phyloP scores from a whole-genome alignment of 2,888 invertebrate species.

The Norana najaformis region DNA sequence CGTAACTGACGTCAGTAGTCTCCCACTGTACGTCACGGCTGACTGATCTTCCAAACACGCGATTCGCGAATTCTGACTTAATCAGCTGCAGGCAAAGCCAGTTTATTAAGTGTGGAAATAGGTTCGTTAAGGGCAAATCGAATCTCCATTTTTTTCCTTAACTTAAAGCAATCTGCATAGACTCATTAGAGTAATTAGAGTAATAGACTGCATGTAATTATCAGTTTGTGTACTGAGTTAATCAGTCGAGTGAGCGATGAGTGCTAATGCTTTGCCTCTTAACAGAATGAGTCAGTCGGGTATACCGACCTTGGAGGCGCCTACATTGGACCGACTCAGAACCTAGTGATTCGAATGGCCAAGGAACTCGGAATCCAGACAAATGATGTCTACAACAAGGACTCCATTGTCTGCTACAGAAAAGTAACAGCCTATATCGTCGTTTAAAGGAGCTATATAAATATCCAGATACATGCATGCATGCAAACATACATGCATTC shows the following conservation, averaged over 20 bases:
- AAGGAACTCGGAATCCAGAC: constrained; percentile 47
- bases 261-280: not conserved
- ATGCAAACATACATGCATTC: not conserved
- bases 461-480: not conserved
- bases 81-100: not conserved
- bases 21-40: not conserved
- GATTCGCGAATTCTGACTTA: not conserved
- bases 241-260: too few relatives aligned
- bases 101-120: too few relatives aligned
- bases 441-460: not conserved
- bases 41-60: not conserved
- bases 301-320: constrained; percentile 50
- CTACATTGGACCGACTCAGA: constrained; percentile 50
- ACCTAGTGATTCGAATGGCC: constrained; percentile 46
- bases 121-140: not conserved
- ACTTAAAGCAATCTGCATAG: not conserved
- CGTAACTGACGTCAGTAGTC: not conserved
- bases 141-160: not conserved
- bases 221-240: too few relatives aligned
- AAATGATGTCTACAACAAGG: constrained; percentile 45
- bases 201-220: too few relatives aligned
- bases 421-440: constrained; percentile 36
- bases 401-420: constrained; percentile 43
- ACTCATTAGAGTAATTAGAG: not conserved
- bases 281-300: constrained; percentile 45